Evolutionary conservation across 2,113 vertebrate genomes (phyloP), one percentile per base, ranked within the genome.

Genomic region (Dasypus novemcinctus): DNA sequence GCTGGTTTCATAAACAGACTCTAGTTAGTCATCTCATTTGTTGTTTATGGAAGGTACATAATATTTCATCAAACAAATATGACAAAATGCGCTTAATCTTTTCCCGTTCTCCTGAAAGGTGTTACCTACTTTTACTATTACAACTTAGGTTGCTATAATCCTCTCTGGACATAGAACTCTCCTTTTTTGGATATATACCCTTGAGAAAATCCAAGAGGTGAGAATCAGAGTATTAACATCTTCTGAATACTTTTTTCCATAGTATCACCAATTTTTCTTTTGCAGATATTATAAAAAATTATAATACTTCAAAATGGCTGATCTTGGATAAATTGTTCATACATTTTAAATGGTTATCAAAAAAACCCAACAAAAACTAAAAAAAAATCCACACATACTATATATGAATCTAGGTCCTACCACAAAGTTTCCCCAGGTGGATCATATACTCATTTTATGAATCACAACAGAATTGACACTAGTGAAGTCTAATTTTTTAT

Each of bases 401-500:
- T 78, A 25, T 54, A 15, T 49, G 78, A 88, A 79, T 71, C 11
- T 54, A 94, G 25, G 6, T 85, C 74, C 36, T 36, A 25, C 14
- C 59, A 68, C 72, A 69, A 74, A n/a, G 25, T 7, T 18, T 91
- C 29, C 90, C 36, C 83, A 43, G 84, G 81, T 41, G 75, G 59
- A 57, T 87, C 69, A 81, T n/a, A 92, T 49, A 90, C 59, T 63
- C 64, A 61, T 80, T 97, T 64, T 90, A 92, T 84, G 85, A 95
- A 63, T 93, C 94, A 78, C 18, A 96, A 87, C 94, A 97, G 54
- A 85, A 68, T 88, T 59, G 92, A 54, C 15, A 87, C 25, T 95
- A 96, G 92, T 96, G 6, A 95, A 14, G 68, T 7, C 88, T 96
- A 97, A 97, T 98, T 97, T 95, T 61, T 85, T 91, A 18, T n/a